These are phyloP conservation scores for Montipora capricornis DNA, from an alignment of 64 coral and sea anemone species.

Conservation along the genomic window DNA sequence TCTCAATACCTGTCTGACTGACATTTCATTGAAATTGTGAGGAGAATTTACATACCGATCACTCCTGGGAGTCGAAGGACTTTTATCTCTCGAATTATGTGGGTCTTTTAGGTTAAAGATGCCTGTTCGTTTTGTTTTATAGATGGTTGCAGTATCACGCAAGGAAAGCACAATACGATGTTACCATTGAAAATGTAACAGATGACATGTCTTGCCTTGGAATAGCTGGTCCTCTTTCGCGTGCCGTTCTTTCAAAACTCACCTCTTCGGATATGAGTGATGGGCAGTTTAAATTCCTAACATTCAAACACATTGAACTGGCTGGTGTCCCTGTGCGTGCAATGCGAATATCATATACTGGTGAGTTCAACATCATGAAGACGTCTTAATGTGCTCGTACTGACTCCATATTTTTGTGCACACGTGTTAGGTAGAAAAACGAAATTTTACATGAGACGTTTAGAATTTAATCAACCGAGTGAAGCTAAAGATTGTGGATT, in stretches of 20 bases:
- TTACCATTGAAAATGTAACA: slow-evolving; percentile 88
- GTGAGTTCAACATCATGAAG: slow-evolving; percentile 13
- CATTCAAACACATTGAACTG: slow-evolving; percentile 85
- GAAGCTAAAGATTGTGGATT: no score
- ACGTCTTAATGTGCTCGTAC: no score
- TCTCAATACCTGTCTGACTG: no score
- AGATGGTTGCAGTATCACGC: slow-evolving; percentile 93
- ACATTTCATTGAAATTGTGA: no score
- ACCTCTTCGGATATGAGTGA: slow-evolving; percentile 83
- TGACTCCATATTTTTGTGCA: no score
- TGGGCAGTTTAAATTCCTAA: slow-evolving; percentile 85
- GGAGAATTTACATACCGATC: no score
- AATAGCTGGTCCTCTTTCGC: slow-evolving; percentile 80
- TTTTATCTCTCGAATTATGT: no score
- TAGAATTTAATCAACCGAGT: no score
- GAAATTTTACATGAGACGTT: no score
- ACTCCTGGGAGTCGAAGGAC: no score
- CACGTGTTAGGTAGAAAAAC: no score
- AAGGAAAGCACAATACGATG: slow-evolving; percentile 70
- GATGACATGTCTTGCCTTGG: slow-evolving; percentile 81
- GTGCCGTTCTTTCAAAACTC: slow-evolving; percentile 86
- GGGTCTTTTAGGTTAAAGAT: background rate
- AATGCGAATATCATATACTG: slow-evolving; percentile 94
- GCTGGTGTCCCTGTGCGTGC: slow-evolving; percentile 87
- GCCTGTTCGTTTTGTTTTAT: background rate